phyloP scores from a whole-genome alignment of 2,797 vertebrate species.

The Parotocinclus haroldoi region DNA sequence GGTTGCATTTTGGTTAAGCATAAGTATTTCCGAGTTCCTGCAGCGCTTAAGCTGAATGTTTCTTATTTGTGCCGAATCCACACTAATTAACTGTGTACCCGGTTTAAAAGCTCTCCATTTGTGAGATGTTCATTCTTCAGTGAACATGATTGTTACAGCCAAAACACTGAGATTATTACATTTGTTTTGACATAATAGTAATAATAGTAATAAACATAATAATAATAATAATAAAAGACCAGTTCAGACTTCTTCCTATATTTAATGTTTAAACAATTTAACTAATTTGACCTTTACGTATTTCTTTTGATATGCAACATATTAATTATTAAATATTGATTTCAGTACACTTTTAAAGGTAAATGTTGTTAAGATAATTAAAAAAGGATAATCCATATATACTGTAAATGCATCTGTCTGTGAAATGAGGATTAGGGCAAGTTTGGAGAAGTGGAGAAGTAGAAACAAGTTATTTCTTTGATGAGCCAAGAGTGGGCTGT shows the following conservation, averaged over 20 bases:
- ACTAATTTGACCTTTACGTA: not conserved
- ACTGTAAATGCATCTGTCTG: conserved; percentile 46
- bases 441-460: conserved; percentile 43
- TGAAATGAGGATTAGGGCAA: conserved; percentile 41
- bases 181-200: not conserved
- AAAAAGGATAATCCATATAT: conserved; percentile 14
- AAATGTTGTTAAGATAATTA: conserved; percentile 7
- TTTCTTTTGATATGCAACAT: too few species aligned
- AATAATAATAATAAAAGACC: not conserved
- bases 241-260: not conserved
- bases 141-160: not conserved
- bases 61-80: conserved; percentile 22
- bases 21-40: not conserved
- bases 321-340: too few species aligned
- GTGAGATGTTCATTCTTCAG: conserved; percentile 1
- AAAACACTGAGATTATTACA: too few species aligned
- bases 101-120: conserved; percentile 16
- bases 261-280: conserved; percentile 1
- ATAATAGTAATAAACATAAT: not conserved
- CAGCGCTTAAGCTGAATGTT: not conserved
- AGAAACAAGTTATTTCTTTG: conserved; percentile 43
- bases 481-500: conserved; percentile 40
- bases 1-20: conserved; percentile 6
- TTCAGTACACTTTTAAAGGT: not conserved
- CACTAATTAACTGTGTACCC: conserved; percentile 31